Conservation (phyloP, 2,797 vertebrate genomes). For the Geotrypetes seraphini region DNA sequence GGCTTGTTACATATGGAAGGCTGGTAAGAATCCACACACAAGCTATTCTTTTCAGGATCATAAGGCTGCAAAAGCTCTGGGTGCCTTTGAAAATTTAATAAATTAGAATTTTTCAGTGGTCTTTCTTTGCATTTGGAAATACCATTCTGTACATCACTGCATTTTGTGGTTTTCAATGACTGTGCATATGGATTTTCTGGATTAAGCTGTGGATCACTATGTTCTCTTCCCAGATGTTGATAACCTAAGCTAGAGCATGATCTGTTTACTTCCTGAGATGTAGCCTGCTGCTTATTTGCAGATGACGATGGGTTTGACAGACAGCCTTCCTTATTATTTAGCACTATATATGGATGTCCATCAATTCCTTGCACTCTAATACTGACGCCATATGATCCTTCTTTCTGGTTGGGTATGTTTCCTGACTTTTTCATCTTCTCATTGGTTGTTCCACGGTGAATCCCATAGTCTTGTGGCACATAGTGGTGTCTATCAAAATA, state of each 20-base stretch:
- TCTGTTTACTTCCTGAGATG: constrained; percentile 37
- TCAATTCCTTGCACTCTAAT: constrained; percentile 96
- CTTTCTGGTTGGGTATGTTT: constrained; percentile 50
- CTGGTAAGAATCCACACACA: constrained; percentile 43
- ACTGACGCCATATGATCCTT: constrained; percentile 84
- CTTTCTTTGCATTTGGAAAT: constrained; percentile 39
- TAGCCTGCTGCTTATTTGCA: constrained; percentile 27
- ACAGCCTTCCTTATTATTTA: constrained; percentile 81
- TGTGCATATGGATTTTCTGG: constrained; percentile 59
- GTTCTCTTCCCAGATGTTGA: constrained; percentile 45
- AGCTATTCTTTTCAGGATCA: constrained; percentile 67
- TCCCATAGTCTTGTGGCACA: constrained; percentile 54
- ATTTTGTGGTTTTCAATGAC: constrained; percentile 48
- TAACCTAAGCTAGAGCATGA: constrained; percentile 53
- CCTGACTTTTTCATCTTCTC: constrained; percentile 37
- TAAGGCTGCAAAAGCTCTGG: constrained; percentile 87
- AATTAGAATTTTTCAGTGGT: constrained; percentile 42
- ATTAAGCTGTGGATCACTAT: constrained; percentile 20
- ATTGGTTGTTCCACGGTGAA: constrained; percentile 35
- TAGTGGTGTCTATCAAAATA: constrained; percentile 67
- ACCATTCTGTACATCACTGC: constrained; percentile 48
- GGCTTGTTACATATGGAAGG: constrained; percentile 35
- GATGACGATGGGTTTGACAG: constrained; percentile 23
- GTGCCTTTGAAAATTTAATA: constrained; percentile 85
- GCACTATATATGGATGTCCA: constrained; percentile 91